phyloP scores from a whole-genome alignment of 1,140 invertebrate genomes.

The Gryon sp. region DNA sequence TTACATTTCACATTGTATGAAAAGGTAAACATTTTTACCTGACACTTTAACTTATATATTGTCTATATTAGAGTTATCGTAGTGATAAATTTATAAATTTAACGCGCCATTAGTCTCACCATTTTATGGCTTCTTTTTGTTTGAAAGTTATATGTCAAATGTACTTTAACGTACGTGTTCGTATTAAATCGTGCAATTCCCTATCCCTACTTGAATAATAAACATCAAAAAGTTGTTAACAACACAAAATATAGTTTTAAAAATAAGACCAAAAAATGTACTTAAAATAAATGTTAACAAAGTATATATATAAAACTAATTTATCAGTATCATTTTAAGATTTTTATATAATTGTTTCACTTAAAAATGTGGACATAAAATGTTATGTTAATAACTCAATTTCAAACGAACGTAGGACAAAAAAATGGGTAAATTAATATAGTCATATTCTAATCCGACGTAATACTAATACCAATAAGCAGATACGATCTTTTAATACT shows the following conservation, averaged over 20 bases:
- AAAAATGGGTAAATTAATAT: constrained; percentile 13
- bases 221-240: too few species aligned
- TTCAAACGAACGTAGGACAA: too few species aligned
- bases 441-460: not conserved
- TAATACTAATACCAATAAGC: constrained; percentile 20
- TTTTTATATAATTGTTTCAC: too few species aligned
- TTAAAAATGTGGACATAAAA: too few species aligned
- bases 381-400: too few species aligned
- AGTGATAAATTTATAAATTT: constrained; percentile 21
- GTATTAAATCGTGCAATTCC: too few species aligned
- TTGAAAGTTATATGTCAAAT: constrained; percentile 14
- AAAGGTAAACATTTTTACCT: constrained; percentile 2
- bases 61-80: constrained; percentile 10
- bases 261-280: too few species aligned
- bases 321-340: too few species aligned
- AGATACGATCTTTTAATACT: constrained; percentile 13
- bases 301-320: too few species aligned
- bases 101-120: constrained; percentile 7
- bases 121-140: constrained; percentile 5
- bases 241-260: too few species aligned
- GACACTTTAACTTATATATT: constrained; percentile 20
- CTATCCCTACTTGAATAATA: too few species aligned
- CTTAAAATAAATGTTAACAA: too few species aligned
- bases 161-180: not conserved
- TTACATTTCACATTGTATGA: not conserved